Evolutionary conservation across 2,797 vertebrate genomes (phyloP), one percentile per base, ranked within the genome.

Genomic region (Tapirus indicus): DNA sequence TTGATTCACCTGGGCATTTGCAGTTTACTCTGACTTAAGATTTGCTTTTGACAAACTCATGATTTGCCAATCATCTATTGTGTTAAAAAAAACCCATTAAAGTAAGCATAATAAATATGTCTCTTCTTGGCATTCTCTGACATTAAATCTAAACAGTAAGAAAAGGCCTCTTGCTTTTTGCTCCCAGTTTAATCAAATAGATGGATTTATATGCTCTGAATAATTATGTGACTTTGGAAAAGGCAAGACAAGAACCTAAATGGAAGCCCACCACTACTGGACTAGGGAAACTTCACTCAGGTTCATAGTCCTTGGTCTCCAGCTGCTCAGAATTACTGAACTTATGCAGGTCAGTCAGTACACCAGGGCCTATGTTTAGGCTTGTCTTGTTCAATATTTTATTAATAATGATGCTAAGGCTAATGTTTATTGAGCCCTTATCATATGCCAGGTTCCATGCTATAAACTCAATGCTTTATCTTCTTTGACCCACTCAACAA

Each of bases 81-180:
- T 25, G 29, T 78, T 77, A 21, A 69, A 88, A 87, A 32, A 92
- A 38, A 56, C 7, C 10, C n/a, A 91, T 66, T 85, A 88, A 84
- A 92, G 60, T 60, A 87, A 92, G 56, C 41, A 89, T 69, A 88
- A 77, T 69, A 84, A 92, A 86, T 75, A 79, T n/a, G 18, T n/a
- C 20, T 83, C 38, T 83, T 85, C 29, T 47, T 41, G 14, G 52
- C 44, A 96, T 90, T 94, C 60, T 88, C 38, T 52, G 35, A 47
- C 14, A 74, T 38, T 86, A 77, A 80, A 82, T 78, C 17, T 75
- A 38, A 93, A 78, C 5, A 41, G 29, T 16, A 71, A 88, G 66
- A 84, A 64, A 54, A 58, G 47, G 6, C 62, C 38, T 7, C 25
- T 74, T 23, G 38, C 7, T 29, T 82, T 58, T 8, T 5, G 1